These are phyloP conservation scores for Orchestes rusci DNA, from an alignment of 2,888 invertebrate species.

Conservation along the genomic window DNA sequence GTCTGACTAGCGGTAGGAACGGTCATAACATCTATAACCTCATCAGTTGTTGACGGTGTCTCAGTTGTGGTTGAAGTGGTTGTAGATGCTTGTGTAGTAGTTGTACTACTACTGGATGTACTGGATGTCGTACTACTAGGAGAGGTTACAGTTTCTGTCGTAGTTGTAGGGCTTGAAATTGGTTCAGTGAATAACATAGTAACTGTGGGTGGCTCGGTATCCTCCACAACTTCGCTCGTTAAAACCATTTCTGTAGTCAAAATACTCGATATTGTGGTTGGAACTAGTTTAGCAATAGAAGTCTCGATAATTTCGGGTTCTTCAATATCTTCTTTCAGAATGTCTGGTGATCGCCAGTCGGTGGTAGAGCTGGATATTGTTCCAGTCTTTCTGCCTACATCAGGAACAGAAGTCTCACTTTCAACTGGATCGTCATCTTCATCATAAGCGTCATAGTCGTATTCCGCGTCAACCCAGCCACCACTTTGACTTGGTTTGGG, in stretches of 20 bases:
- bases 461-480: conserved; percentile 38
- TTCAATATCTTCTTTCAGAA: no score
- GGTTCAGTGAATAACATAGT: conserved; percentile 23
- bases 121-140: neutral
- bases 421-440: conserved; percentile 42
- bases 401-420: conserved; percentile 39
- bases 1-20: neutral
- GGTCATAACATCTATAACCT: neutral
- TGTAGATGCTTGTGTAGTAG: neutral
- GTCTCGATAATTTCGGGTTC: no score
- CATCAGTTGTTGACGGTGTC: neutral
- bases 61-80: neutral
- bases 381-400: no score
- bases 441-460: conserved; percentile 46
- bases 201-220: conserved; percentile 27
- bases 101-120: conserved; percentile 27
- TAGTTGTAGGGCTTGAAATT: conserved; percentile 25
- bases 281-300: no score
- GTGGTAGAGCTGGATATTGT: no score
- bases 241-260: no score
- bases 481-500: conserved; percentile 12
- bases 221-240: conserved; percentile 30
- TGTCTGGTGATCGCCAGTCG: no score
- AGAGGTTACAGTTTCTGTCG: conserved; percentile 22
- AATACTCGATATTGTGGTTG: no score